Conservation (phyloP, 1,140 invertebrate genomes). For the Sweltsa coloradensis region DNA sequence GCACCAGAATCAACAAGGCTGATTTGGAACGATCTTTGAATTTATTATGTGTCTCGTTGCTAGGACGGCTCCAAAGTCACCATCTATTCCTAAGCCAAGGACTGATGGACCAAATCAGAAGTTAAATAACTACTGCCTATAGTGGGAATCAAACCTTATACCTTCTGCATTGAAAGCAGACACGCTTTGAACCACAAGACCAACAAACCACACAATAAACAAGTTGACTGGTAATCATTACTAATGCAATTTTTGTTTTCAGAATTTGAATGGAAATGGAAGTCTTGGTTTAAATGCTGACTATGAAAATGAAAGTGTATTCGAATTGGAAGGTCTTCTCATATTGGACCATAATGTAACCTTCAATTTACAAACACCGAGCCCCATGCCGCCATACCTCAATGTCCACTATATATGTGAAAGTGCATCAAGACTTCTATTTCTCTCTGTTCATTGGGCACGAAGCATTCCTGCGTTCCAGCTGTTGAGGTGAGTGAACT, state of each 20-base stretch:
- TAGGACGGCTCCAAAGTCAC: no score
- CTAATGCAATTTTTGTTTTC: constrained; percentile 15
- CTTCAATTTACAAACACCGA: constrained; percentile 74
- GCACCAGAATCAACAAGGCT: no score
- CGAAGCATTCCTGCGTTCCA: constrained; percentile 73
- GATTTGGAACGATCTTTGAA: no score
- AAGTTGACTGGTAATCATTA: no score
- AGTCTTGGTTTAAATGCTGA: constrained; percentile 21
- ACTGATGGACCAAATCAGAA: no score
- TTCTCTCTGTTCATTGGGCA: constrained; percentile 81
- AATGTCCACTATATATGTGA: constrained; percentile 88
- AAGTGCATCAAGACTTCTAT: constrained; percentile 76
- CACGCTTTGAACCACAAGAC: no score
- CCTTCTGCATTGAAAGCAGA: no score
- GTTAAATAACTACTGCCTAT: no score
- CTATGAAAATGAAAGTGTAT: constrained; percentile 29
- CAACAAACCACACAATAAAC: no score
- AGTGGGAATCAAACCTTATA: no score
- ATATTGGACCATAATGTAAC: constrained; percentile 51
- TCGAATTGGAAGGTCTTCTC: constrained; percentile 43
- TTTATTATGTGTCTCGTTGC: no score
- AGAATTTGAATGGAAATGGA: constrained; percentile 37
- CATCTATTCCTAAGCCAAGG: no score
- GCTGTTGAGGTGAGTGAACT: constrained; percentile 55
- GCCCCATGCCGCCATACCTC: constrained; percentile 64